Percentiles rank a stretch among this genome's conserved stretches.
Evolutionary conservation across 1,140 invertebrate species (phyloP).

Genomic region (Drosophila kohkoa): DNA sequence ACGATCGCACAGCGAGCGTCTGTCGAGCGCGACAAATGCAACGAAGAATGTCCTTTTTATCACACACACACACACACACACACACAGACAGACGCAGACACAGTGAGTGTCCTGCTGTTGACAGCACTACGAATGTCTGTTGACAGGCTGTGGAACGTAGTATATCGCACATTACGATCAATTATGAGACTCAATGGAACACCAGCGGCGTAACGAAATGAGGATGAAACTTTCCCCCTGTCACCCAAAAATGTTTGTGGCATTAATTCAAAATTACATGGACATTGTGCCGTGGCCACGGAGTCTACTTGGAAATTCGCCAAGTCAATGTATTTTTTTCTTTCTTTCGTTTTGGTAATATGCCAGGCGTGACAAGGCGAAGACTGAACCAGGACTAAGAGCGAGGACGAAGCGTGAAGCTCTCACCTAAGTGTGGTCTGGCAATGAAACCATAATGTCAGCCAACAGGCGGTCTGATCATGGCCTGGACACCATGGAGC

Average conservation of each 20-base stretch:
- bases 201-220: slow-evolving; percentile 72
- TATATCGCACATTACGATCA: slow-evolving; percentile 81
- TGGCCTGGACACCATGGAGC: slow-evolving; percentile 37
- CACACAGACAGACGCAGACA: background rate
- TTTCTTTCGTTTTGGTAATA: slow-evolving; percentile 30
- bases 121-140: slow-evolving; percentile 51
- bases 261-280: slow-evolving; percentile 82
- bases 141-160: slow-evolving; percentile 58
- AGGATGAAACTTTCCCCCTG: slow-evolving; percentile 41
- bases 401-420: slow-evolving; percentile 65
- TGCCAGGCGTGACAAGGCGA: slow-evolving; percentile 41
- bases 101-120: slow-evolving; percentile 55
- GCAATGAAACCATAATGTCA: slow-evolving; percentile 81
- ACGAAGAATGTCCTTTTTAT: slow-evolving; percentile 45
- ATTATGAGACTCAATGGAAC: slow-evolving; percentile 78
- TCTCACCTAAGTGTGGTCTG: slow-evolving; percentile 77
- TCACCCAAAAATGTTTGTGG: slow-evolving; percentile 60
- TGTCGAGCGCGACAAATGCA: slow-evolving; percentile 59
- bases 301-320: slow-evolving; percentile 67
- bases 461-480: slow-evolving; percentile 61
- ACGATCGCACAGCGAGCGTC: slow-evolving; percentile 1
- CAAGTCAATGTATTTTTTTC: slow-evolving; percentile 3
- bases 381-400: background rate
- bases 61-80: background rate
- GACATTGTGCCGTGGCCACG: slow-evolving; percentile 69